Conservation (phyloP, 2,888 invertebrate genomes). For the Caenorhabditis japonica region DNA sequence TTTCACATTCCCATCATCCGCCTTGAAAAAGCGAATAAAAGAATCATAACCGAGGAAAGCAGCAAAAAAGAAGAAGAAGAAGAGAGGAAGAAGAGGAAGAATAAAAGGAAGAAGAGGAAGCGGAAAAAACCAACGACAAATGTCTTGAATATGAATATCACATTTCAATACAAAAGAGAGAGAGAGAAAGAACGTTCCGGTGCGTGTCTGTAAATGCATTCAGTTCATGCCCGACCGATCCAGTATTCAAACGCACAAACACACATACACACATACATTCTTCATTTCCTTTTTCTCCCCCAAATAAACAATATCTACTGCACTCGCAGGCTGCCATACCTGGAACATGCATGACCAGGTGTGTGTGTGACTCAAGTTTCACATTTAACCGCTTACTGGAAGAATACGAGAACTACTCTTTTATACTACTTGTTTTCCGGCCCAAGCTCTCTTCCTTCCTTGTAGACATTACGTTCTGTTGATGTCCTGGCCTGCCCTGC, state of each 20-base stretch:
- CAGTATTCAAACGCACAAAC: constrained; percentile 47
- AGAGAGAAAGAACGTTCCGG: constrained; percentile 15
- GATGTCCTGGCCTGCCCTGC: too few species aligned
- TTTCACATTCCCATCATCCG: neutral
- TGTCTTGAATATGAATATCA: constrained; percentile 36
- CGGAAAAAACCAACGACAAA: constrained; percentile 11
- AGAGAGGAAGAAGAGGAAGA: neutral
- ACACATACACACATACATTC: too few species aligned
- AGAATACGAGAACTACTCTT: too few species aligned
- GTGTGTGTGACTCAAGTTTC: constrained; percentile 46
- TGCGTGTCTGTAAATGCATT: constrained; percentile 37
- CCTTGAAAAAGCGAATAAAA: neutral
- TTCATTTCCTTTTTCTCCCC: neutral
- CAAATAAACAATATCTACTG: constrained; percentile 37
- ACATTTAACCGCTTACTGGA: neutral
- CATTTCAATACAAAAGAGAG: constrained; percentile 27
- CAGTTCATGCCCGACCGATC: constrained; percentile 40
- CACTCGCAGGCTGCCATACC: neutral
- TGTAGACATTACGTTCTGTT: too few species aligned
- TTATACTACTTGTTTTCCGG: too few species aligned
- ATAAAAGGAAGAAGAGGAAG: constrained; percentile 1
- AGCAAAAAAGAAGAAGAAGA: neutral
- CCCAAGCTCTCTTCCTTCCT: too few species aligned
- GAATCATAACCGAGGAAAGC: constrained; percentile 17
- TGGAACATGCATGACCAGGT: constrained; percentile 26